A percentile compares a stretch with the other conserved stretches of the same genome.
These are phyloP conservation scores for Eupeodes latifasciatus DNA, from an alignment of 2,888 invertebrate genomes.

Conservation along the genomic window DNA sequence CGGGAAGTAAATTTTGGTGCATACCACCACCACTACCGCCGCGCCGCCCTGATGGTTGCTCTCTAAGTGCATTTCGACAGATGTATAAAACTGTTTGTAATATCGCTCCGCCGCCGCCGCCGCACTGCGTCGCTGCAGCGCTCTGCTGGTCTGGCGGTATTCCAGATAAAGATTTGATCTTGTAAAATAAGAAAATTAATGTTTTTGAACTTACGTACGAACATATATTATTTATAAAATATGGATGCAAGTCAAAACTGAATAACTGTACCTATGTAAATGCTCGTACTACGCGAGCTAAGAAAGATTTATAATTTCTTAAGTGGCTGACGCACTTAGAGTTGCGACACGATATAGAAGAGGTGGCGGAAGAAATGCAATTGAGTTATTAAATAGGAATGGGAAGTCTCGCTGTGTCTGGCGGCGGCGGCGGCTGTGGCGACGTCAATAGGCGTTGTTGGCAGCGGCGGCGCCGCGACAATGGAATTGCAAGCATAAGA, in stretches of 20 bases:
- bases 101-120: neutral
- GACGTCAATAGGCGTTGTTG: neutral
- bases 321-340: conserved; percentile 71
- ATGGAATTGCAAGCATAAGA: conserved; percentile 46
- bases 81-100: conserved; percentile 50
- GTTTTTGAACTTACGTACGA: conserved; percentile 17
- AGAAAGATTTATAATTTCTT: conserved; percentile 73
- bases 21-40: conserved; percentile 19
- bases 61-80: conserved; percentile 75
- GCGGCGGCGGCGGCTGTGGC: neutral
- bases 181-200: conserved; percentile 56
- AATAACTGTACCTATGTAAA: conserved; percentile 36
- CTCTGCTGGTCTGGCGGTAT: conserved; percentile 18
- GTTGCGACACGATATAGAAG: neutral
- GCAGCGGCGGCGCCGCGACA: conserved; percentile 39
- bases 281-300: neutral
- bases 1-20: conserved; percentile 72
- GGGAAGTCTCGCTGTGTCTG: conserved; percentile 52
- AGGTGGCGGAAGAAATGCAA: conserved; percentile 41
- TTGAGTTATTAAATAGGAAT: conserved; percentile 72
- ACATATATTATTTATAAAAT: conserved; percentile 57
- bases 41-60: conserved; percentile 30
- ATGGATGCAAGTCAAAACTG: conserved; percentile 63
- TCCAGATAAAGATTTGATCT: conserved; percentile 62
- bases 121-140: no score